Evolutionary conservation across 2,113 vertebrate genomes (phyloP), one percentile per base, ranked within the genome.

Genomic region (Struthio camelus): DNA sequence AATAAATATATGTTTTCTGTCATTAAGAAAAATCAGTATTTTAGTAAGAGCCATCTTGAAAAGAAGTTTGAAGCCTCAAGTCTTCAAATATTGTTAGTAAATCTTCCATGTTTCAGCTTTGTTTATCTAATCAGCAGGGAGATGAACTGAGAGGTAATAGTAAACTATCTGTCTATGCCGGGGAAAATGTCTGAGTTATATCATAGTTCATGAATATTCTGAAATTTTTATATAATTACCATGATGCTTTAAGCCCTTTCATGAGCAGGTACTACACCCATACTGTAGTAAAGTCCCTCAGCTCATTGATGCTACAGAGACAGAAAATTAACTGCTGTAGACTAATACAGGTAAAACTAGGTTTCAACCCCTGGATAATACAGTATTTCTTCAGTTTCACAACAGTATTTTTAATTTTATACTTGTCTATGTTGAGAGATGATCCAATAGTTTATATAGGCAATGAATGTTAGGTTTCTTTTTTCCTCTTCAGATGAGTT

Each of bases 321-420:
- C 90, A 96, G 73, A 90, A 93, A 95, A 89, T 23, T 24, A 83
- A 94, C 90, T 61, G 56, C 94, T 96, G 51, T 79, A 70, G 82
- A 61, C 51, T 46, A 54, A 85, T 20, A 80, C 92, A 97, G 96
- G 72, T 92, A 96, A 97, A 96, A 88, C 5, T 32, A 89, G 93
- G 92, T 97, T 97, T 98, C 97, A 97, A 97, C 97, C 97, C 96
- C 96, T 97, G 97, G 95, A 97, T 97, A 96, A 97, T 91, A 95
- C 87, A 95, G 90, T 95, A 85, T 90, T 96, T 90, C 95, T 97
- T 96, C 96, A 84, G 92, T 96, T 97, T 96, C 90, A 96, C 95
- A 36, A 91, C 89, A 94, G 78, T 96, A 95, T 97, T 98, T 97
- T 97, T 91, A 93, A 96, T 97, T 97, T 98, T 97, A 77, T 98